phyloP scores from a whole-genome alignment of 2,113 vertebrate species.

The Passer montanus region DNA sequence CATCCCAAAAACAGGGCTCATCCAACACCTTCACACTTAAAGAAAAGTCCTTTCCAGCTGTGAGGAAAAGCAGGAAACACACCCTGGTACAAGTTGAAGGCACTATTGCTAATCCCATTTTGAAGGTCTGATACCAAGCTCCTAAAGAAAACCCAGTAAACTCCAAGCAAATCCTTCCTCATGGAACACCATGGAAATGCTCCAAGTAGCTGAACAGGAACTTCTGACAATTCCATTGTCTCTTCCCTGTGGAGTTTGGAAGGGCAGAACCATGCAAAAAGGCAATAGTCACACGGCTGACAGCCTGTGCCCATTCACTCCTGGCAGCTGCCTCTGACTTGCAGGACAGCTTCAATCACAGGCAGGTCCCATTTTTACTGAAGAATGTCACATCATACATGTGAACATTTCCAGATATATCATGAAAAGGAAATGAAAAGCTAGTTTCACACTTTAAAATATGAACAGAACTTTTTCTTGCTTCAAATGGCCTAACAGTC shows the following conservation, averaged over 20 bases:
- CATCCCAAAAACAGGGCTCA: neutral
- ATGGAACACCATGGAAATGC: neutral
- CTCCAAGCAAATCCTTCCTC: neutral
- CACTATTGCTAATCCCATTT: neutral
- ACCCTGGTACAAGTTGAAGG: accelerated
- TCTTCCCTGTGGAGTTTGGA: neutral
- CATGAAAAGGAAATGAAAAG: neutral
- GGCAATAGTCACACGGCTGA: accelerated
- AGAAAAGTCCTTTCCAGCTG: neutral
- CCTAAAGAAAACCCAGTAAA: neutral
- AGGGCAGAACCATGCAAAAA: neutral
- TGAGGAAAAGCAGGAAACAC: neutral
- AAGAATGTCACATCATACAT: neutral
- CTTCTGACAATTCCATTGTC: neutral
- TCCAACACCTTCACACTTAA: neutral
- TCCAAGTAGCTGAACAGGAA: neutral
- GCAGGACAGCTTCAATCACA: neutral
- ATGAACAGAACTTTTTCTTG: neutral
- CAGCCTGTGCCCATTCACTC: accelerated
- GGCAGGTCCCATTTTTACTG: neutral
- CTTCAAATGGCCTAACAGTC: neutral
- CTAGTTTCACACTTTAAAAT: neutral
- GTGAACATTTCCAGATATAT: neutral
- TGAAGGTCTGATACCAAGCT: neutral
- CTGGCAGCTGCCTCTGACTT: neutral